phyloP scores from a whole-genome alignment of 2,113 vertebrate species.

The Cephalopholis sonnerati region DNA sequence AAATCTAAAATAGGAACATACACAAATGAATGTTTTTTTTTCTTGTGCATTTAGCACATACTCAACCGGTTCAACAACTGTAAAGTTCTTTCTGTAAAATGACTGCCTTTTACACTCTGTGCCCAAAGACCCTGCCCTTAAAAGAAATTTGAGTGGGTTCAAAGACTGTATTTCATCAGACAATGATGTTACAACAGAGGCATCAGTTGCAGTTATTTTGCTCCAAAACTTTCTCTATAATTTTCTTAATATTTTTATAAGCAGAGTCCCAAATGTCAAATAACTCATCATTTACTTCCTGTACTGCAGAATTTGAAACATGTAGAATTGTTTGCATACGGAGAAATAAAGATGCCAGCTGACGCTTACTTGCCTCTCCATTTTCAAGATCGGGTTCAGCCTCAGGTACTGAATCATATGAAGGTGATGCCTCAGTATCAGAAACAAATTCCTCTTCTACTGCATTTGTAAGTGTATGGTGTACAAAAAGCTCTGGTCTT shows the following conservation, averaged over 20 bases:
- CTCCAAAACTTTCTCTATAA: neutral
- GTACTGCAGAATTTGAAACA: neutral
- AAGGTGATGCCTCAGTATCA: neutral
- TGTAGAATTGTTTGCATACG: too few relatives aligned
- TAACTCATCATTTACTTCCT: neutral
- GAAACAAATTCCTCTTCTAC: neutral
- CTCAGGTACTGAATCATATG: neutral
- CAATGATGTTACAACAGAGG: neutral
- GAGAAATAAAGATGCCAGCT: too few relatives aligned
- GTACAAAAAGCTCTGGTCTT: neutral
- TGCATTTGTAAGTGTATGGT: neutral
- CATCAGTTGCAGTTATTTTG: conserved; percentile 4
- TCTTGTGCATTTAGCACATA: conserved; percentile 3
- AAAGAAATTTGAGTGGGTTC: conserved; percentile 7
- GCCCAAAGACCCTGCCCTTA: neutral
- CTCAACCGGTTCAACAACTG: neutral
- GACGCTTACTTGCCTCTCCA: neutral
- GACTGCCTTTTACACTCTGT: neutral
- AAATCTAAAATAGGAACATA: conserved; percentile 3
- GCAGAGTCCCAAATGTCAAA: neutral
- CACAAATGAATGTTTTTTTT: neutral
- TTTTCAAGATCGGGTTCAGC: too few relatives aligned
- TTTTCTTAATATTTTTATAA: neutral
- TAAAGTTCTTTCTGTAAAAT: conserved; percentile 8
- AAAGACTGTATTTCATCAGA: neutral